Base-by-base conservation (phyloP, 2,888 invertebrate genomes). In the Laothoe populi region DNA sequence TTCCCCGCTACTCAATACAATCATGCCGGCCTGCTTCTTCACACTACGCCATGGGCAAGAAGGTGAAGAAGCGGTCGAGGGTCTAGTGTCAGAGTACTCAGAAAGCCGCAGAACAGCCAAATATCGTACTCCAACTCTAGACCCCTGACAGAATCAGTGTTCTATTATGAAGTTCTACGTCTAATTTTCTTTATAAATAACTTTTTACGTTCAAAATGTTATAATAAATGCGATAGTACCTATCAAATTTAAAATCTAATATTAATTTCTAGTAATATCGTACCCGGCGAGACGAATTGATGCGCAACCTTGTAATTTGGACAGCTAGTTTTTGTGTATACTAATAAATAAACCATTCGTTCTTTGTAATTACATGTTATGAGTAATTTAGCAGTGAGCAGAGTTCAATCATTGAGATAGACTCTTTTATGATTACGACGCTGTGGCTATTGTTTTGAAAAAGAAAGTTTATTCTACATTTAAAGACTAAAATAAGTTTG, bases 301-400 rank as follows among this genome's bases (percentile, higher is more conserved):
- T 35, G 19, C 19, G 16, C 53, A 35, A 35, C 53, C 53, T 53
- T 53, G 53, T 53, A 53, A 19, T 35, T 53, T 53, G 8, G 53
- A 53, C 35, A 44, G 53, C 31, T 19, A 35, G 4, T 53, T 31
- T 35, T 53, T 53, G 31, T 53, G 31, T 53, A 13, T 35, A 19
- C 53, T 35, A 31, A 53, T 53, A 53, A 53, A 53, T 53, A 53
- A 53, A 19, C 35, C 35, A 53, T 35, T 35, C 19, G 19, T 31
- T 53, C 53, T 31, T 53, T 11, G 5, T 53, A 53, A 53, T 53
- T 53, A 35, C 53, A 35, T 53, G 53, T 53, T 53, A 53, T 53
- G 19, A 19, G 35, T 31, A 35, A 53, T 35, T 53, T 53, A 35
- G 35, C 53, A 19, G 49, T 53, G 53, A 53, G 35, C 35, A 53